phyloP scores from a whole-genome alignment of 2,888 invertebrate species.

The Agrochola lota region DNA sequence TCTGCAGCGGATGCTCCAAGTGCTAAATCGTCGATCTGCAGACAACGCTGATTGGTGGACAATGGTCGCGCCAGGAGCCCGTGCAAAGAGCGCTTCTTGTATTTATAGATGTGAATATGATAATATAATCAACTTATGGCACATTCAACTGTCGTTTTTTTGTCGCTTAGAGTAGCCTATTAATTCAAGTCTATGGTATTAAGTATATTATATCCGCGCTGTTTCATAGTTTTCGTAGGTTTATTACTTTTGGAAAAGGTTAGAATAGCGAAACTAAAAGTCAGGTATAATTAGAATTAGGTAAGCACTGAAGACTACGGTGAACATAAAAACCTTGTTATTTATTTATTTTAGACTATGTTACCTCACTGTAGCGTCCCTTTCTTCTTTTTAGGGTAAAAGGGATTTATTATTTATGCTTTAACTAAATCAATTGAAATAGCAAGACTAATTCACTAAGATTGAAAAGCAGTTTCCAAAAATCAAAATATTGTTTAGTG shows the following conservation, averaged over 20 bases:
- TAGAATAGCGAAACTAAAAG: slow-evolving; percentile 5
- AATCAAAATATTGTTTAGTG: background rate
- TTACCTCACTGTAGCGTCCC: too few relatives aligned
- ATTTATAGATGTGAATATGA: slow-evolving; percentile 64
- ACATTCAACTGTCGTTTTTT: slow-evolving; percentile 43
- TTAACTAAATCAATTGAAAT: background rate
- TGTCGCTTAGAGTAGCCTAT: background rate
- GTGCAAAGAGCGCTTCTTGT: slow-evolving; percentile 55
- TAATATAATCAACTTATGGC: slow-evolving; percentile 36
- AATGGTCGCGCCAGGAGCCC: slow-evolving; percentile 72
- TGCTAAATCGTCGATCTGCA: slow-evolving; percentile 79
- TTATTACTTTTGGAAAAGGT: slow-evolving; percentile 11
- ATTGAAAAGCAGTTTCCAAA: background rate
- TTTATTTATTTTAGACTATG: too few relatives aligned
- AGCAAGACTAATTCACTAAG: background rate
- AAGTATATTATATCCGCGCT: slow-evolving; percentile 2
- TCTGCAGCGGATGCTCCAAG: slow-evolving; percentile 78
- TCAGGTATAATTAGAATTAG: background rate
- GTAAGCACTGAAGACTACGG: background rate
- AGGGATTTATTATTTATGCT: too few relatives aligned
- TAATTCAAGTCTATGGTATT: too few relatives aligned
- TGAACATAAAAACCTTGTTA: background rate
- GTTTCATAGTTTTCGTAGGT: background rate
- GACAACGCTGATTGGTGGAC: slow-evolving; percentile 78
- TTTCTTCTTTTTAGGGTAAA: too few relatives aligned